Conservation (phyloP, 2,888 invertebrate genomes). For the Priocnemis perturbator region DNA sequence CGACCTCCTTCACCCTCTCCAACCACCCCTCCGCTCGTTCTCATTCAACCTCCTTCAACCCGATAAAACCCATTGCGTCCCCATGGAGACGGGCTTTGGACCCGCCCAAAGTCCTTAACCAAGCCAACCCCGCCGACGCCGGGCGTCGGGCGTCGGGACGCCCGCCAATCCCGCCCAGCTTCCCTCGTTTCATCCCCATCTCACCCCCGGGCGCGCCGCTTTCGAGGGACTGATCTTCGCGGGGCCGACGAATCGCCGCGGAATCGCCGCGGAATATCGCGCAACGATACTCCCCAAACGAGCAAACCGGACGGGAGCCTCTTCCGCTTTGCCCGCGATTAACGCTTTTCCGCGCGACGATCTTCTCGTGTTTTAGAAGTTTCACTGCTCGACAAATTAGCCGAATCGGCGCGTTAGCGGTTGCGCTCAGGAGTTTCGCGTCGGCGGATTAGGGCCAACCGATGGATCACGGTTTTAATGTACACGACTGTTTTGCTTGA, state of each 20-base stretch:
- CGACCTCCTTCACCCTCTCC: neutral
- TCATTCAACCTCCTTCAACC: neutral
- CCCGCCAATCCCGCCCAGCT: conserved; percentile 60
- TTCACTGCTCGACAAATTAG: no score
- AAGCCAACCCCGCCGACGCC: conserved; percentile 63
- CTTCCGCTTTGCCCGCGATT: no score
- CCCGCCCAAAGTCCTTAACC: conserved; percentile 53
- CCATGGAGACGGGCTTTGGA: conserved; percentile 63
- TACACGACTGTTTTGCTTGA: no score
- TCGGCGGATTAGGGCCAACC: no score
- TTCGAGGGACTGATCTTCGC: neutral
- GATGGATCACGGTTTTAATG: no score
- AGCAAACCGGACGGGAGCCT: conserved; percentile 29
- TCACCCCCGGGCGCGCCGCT: conserved; percentile 21
- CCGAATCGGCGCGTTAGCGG: no score
- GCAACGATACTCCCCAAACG: conserved; percentile 58
- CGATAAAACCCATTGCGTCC: conserved; percentile 33
- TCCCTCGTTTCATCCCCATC: conserved; percentile 49
- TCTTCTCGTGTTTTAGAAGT: no score
- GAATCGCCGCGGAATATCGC: conserved; percentile 53
- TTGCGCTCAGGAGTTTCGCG: no score
- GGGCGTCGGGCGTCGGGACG: conserved; percentile 59
- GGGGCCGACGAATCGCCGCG: conserved; percentile 13
- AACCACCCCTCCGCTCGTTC: neutral
- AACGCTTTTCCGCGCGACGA: no score